phyloP scores from a whole-genome alignment of 2,113 vertebrate genomes.

The Picathartes gymnocephalus region DNA sequence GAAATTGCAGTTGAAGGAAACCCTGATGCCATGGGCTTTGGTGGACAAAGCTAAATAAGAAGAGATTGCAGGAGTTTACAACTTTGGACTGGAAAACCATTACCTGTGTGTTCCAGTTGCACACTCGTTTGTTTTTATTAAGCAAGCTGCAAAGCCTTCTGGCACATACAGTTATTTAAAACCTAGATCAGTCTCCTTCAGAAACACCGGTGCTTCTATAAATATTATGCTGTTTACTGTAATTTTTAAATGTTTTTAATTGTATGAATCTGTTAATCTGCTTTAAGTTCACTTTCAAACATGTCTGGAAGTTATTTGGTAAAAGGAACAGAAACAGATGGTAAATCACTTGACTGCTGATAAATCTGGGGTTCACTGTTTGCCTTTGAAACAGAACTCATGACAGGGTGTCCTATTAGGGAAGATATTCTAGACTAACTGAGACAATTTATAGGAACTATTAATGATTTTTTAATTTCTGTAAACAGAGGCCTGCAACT shows the following conservation, averaged over 20 bases:
- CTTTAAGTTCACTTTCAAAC: not conserved
- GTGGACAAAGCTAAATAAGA: not conserved
- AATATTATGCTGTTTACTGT: not conserved
- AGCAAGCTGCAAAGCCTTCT: not conserved
- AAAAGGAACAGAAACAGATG: not conserved
- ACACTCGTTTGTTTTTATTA: not conserved
- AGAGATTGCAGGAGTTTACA: not conserved
- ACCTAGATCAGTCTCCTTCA: not conserved
- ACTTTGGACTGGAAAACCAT: not conserved
- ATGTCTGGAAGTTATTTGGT: not conserved
- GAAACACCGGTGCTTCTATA: accelerated
- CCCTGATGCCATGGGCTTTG: not conserved
- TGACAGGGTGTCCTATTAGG: not conserved
- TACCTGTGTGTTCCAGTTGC: not conserved
- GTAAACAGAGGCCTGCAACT: not conserved
- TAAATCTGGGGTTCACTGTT: not conserved
- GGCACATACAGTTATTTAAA: not conserved
- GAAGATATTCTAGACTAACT: not conserved
- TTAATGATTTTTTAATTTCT: not conserved
- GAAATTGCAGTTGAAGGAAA: not conserved
- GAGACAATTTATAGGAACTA: not conserved
- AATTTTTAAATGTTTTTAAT: not conserved
- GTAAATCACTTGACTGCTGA: not conserved
- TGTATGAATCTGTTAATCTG: not conserved
- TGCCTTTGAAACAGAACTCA: not conserved